Percentiles rank a stretch among this genome's conserved stretches.
These are phyloP conservation scores for Apodemia duryi DNA, from an alignment of 2,888 invertebrate species.

Conservation along the genomic window DNA sequence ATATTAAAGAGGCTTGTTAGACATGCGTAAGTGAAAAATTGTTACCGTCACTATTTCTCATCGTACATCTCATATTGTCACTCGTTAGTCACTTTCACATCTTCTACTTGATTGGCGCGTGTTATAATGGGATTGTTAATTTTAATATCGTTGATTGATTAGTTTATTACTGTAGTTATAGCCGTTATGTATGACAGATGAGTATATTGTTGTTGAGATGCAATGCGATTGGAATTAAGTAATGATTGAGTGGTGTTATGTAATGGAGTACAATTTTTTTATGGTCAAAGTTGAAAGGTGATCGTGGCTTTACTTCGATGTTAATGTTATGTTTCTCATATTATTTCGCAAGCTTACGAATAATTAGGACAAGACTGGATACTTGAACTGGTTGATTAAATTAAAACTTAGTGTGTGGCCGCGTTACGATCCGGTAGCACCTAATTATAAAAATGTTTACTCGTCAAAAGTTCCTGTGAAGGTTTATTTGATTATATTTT, in stretches of 20 bases:
- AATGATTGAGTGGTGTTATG: constrained; percentile 9
- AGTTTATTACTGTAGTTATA: constrained; percentile 15
- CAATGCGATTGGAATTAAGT: not conserved
- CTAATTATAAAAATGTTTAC: no score
- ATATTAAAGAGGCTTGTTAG: constrained; percentile 50
- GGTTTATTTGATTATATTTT: no score
- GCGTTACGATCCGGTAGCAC: no score
- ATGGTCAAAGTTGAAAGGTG: not conserved
- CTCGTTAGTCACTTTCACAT: constrained; percentile 28
- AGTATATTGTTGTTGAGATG: constrained; percentile 3
- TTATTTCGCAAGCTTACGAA: not conserved
- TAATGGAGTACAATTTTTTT: not conserved
- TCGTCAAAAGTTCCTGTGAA: no score
- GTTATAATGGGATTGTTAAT: constrained; percentile 13
- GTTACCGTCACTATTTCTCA: constrained; percentile 33
- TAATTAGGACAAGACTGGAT: not conserved
- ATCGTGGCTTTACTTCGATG: not conserved
- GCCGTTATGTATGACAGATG: constrained; percentile 6
- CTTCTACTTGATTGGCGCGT: constrained; percentile 8
- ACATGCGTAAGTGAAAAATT: constrained; percentile 47
- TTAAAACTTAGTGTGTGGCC: no score
- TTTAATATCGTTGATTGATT: constrained; percentile 12
- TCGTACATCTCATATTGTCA: constrained; percentile 26
- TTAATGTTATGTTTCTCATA: not conserved
- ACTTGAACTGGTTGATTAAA: no score